Percentiles rank a stretch among this genome's conserved stretches.
Evolutionary conservation across 1,140 invertebrate genomes (phyloP).

Genomic region (Heliconius nattereri): DNA sequence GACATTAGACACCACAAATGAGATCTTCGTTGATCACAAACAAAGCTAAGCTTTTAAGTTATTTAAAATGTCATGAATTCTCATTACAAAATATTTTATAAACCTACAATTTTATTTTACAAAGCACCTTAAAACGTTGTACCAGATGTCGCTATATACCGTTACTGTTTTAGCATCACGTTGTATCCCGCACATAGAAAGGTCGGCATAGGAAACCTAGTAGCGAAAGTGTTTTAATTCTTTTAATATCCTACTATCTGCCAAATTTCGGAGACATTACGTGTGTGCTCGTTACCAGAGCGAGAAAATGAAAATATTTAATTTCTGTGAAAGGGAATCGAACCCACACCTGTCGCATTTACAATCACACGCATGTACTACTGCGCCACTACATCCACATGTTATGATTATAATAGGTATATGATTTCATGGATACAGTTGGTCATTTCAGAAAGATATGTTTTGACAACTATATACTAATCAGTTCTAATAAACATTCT

Average conservation of each 20-base stretch:
- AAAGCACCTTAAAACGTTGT: background rate
- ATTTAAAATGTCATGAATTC: background rate
- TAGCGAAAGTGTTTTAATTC: no score
- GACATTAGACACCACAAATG: constrained; percentile 5
- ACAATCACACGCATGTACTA: no score
- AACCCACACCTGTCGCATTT: no score
- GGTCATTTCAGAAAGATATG: background rate
- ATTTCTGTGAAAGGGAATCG: no score
- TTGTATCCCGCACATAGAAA: no score
- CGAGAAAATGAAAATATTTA: no score
- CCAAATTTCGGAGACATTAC: no score
- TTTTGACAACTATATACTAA: background rate
- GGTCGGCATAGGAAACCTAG: no score
- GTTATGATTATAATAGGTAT: background rate
- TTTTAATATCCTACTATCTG: no score
- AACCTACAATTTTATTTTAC: background rate
- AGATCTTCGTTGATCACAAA: background rate
- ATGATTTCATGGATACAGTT: background rate
- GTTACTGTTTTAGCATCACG: background rate
- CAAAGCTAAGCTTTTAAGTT: background rate
- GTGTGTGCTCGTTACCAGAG: no score
- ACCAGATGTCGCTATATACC: background rate
- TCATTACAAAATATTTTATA: background rate
- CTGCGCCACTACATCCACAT: background rate
- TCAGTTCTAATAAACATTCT: background rate